Conservation (phyloP, 1,140 invertebrate genomes). For the Papilio xuthus region DNA sequence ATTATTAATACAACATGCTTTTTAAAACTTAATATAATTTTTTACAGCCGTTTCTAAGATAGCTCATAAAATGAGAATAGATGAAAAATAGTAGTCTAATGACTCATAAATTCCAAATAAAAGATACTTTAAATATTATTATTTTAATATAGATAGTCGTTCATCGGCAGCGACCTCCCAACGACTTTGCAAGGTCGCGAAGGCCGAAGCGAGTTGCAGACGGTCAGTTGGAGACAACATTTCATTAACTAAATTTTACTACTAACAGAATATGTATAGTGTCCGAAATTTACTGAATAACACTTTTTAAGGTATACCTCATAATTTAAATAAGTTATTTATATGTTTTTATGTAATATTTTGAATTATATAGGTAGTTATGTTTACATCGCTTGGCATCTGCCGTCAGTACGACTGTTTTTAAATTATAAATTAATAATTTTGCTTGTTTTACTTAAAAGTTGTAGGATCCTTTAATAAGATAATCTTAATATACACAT, state of each 20-base stretch:
- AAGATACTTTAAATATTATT: constrained; percentile 5
- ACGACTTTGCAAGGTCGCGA: constrained; percentile 40
- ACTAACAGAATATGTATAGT: neutral
- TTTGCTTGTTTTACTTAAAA: neutral
- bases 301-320: too few relatives aligned
- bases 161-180: constrained; percentile 37
- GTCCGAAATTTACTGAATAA: neutral
- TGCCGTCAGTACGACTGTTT: neutral
- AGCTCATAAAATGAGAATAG: constrained; percentile 1
- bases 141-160: constrained; percentile 5
- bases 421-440: too few relatives aligned
- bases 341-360: too few relatives aligned
- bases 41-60: neutral
- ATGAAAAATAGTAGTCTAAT: constrained; percentile 9
- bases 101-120: constrained; percentile 7
- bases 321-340: too few relatives aligned
- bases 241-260: neutral
- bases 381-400: too few relatives aligned
- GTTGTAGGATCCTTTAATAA: neutral
- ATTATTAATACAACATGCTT: neutral
- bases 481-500: constrained; percentile 1
- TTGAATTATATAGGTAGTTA: too few relatives aligned
- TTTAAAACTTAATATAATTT: neutral
- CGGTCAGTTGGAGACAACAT: constrained; percentile 2
- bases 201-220: constrained; percentile 28